These are phyloP conservation scores for Calyptommatus sinebrachiatus DNA, from an alignment of 2,113 vertebrate genomes.

Conservation along the genomic window DNA sequence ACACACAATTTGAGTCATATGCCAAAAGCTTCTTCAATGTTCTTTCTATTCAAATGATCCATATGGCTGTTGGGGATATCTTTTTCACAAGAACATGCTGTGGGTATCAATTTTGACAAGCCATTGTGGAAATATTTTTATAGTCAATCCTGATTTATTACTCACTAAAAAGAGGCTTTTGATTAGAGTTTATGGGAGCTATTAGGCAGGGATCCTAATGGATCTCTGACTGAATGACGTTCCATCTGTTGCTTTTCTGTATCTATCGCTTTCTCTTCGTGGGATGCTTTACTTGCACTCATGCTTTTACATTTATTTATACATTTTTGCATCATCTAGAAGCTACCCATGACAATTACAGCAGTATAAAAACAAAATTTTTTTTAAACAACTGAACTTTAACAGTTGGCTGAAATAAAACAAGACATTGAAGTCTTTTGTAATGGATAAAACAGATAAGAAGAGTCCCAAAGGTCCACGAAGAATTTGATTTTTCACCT, in stretches of 20 bases:
- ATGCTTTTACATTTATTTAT: neutral
- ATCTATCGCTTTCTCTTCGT: neutral
- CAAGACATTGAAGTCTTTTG: no score
- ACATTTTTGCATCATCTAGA: no score
- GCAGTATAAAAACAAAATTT: no score
- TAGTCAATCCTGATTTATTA: conserved; percentile 26
- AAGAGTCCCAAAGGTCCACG: no score
- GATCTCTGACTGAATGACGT: conserved; percentile 3
- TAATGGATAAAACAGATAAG: no score
- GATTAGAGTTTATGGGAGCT: neutral
- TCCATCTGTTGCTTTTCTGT: neutral
- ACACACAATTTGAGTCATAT: conserved; percentile 5
- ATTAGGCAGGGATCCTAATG: neutral
- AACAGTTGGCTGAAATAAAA: no score
- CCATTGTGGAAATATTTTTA: conserved; percentile 42
- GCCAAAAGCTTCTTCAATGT: neutral
- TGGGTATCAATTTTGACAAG: conserved; percentile 32
- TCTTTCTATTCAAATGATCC: conserved; percentile 25
- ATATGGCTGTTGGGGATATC: conserved; percentile 27
- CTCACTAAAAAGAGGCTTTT: conserved; percentile 1
- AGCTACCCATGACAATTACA: no score
- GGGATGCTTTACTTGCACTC: neutral
- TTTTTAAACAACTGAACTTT: no score
- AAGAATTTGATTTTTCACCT: no score
- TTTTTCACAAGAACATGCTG: conserved; percentile 4